Percentiles rank a stretch among this genome's conserved stretches.
phyloP scores from a whole-genome alignment of 2,888 invertebrate genomes.

The Lymantria dispar region DNA sequence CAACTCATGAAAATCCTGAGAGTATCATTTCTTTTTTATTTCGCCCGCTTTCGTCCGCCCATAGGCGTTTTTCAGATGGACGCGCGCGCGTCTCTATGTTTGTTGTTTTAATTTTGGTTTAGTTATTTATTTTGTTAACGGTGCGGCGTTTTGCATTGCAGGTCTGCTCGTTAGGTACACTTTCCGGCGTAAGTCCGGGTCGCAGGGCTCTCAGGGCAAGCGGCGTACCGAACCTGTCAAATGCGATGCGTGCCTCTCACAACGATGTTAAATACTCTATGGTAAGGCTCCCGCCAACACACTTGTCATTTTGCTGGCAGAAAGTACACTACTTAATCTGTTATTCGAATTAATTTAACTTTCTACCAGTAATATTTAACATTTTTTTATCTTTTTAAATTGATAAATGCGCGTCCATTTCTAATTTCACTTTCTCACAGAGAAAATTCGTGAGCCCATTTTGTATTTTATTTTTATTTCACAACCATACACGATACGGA shows the following conservation, averaged over 20 bases:
- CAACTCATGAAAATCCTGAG: slow-evolving; percentile 67
- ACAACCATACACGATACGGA: slow-evolving; percentile 31
- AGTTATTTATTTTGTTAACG: slow-evolving; percentile 78
- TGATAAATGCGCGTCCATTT: slow-evolving; percentile 69
- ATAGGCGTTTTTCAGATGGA: slow-evolving; percentile 77
- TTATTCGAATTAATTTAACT: slow-evolving; percentile 17
- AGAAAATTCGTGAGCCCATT: slow-evolving; percentile 36
- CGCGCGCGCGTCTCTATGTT: slow-evolving; percentile 69
- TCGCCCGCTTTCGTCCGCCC: slow-evolving; percentile 74
- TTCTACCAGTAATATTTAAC: slow-evolving; percentile 41
- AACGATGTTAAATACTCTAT: slow-evolving; percentile 80
- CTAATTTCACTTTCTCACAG: slow-evolving; percentile 43
- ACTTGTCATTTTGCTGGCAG: slow-evolving; percentile 50
- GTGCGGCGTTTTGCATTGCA: slow-evolving; percentile 82
- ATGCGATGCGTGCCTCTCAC: slow-evolving; percentile 83
- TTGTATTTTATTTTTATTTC: slow-evolving; percentile 37
- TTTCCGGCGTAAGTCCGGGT: slow-evolving; percentile 83
- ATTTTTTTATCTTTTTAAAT: slow-evolving; percentile 39
- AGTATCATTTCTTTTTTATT: slow-evolving; percentile 63
- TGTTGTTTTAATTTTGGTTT: slow-evolving; percentile 67
- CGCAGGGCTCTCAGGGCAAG: slow-evolving; percentile 79
- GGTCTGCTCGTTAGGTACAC: slow-evolving; percentile 84
- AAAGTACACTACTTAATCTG: slow-evolving; percentile 36
- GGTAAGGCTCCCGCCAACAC: slow-evolving; percentile 68
- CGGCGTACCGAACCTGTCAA: slow-evolving; percentile 78